These are phyloP conservation scores for Aplochiton taeniatus DNA, from an alignment of 2,797 vertebrate genomes.

Conservation along the genomic window DNA sequence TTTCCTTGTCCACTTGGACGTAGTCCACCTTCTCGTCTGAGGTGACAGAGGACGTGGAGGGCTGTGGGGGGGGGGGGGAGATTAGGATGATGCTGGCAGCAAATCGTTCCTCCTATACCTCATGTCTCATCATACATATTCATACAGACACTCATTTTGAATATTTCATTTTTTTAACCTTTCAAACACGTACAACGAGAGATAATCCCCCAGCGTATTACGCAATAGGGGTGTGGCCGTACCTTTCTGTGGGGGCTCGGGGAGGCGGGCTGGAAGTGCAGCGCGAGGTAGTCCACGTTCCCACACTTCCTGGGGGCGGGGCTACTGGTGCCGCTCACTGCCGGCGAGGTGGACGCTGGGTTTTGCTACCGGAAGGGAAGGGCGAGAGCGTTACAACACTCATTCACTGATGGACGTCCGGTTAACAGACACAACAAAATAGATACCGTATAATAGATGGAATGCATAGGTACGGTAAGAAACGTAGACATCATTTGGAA, in stretches of 20 bases:
- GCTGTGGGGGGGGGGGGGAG: slow-evolving; percentile 68
- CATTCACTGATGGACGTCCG: neutral
- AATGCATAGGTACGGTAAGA: no score
- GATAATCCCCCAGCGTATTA: no score
- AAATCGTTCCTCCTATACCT: neutral
- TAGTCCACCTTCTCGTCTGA: slow-evolving; percentile 98
- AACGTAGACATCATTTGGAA: no score
- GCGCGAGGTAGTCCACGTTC: slow-evolving; percentile 93
- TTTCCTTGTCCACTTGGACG: slow-evolving; percentile 98
- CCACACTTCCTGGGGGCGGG: slow-evolving; percentile 95
- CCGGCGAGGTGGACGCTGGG: slow-evolving; percentile 94
- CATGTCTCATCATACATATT: no score
- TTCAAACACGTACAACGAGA: no score
- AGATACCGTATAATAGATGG: no score
- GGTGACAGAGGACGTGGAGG: slow-evolving; percentile 92
- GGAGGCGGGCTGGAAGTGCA: slow-evolving; percentile 95
- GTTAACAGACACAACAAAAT: no score
- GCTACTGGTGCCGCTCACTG: slow-evolving; percentile 93
- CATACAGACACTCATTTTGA: no score
- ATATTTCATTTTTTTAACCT: no score
- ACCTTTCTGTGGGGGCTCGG: slow-evolving; percentile 97
- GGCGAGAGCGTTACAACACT: neutral
- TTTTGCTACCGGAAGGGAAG: slow-evolving; percentile 84
- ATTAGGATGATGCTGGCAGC: slow-evolving; percentile 15
- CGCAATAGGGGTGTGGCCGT: slow-evolving; percentile 27